Base-by-base conservation (phyloP, 2,888 invertebrate species). In the Ennomos fuscantarius region DNA sequence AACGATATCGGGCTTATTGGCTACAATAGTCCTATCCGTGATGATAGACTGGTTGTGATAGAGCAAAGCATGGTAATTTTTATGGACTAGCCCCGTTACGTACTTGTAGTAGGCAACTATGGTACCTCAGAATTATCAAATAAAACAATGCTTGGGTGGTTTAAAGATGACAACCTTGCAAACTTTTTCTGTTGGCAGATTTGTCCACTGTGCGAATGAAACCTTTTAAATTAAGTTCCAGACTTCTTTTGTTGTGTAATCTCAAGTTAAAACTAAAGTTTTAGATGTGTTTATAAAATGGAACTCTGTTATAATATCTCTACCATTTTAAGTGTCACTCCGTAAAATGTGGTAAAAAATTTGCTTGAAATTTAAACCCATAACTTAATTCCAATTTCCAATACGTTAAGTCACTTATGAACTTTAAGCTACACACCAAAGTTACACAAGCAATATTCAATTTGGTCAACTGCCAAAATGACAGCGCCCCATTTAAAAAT, bases 401-500 rank as follows among this genome's bases (percentile, higher is more conserved):
- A 49, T 49, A 57, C 33, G 37, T 61, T 50, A 52, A 33, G 62
- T 47, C 66, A 70, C 63, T 70, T 69, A 69, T 56, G 41, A 65
- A 67, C 36, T 33, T 60, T 55, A 49, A 47, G n/a, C n/a, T n/a
- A n/a, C n/a, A n/a, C n/a, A n/a, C n/a, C n/a, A n/a, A n/a, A 46
- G 45, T 49, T 39, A 32, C 35, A 55, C 41, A 45, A 56, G 36
- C 47, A n/a, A n/a, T n/a, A 36, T 40, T 46, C 35, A 36, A 43
- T 74, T 79, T 79, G 76, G 76, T 72, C 55, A 74, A 74, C 73
- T 69, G 79, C 78, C 76, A 78, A 79, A 24, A 74, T 68, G 70
- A 73, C 66, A 73, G 70, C 63, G 65, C 44, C 56, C 67, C 62
- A 74, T 79, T 73, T 72, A 43, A 73, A 74, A 69, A 72, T 68